These are phyloP conservation scores for Stylophora pistillata DNA, from an alignment of 64 coral and sea anemone species.

Conservation along the genomic window DNA sequence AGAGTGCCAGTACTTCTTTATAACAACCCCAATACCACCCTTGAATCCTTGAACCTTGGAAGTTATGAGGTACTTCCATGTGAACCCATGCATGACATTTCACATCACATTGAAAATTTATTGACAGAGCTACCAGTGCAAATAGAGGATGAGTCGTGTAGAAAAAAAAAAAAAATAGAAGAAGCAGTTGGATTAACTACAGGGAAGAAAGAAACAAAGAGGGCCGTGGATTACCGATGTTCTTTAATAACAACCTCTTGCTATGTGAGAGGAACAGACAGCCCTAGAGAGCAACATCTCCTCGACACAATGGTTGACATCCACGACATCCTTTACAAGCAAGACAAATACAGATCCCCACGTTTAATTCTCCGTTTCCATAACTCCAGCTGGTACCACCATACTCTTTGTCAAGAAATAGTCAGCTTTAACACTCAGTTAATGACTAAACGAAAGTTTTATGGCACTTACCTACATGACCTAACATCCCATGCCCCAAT, in stretches of 20 bases:
- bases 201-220: slow-evolving; percentile 54
- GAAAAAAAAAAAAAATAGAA: background rate
- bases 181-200: background rate
- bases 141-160: background rate
- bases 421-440: slow-evolving; percentile 20
- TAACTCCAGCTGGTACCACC: slow-evolving; percentile 42
- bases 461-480: slow-evolving; percentile 66
- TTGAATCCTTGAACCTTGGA: background rate
- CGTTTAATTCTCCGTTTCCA: slow-evolving; percentile 35
- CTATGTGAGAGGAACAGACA: background rate
- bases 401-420: background rate
- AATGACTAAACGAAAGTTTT: slow-evolving; percentile 62
- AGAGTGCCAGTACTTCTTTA: slow-evolving; percentile 25
- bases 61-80: slow-evolving; percentile 37
- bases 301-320: slow-evolving; percentile 54
- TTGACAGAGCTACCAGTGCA: slow-evolving; percentile 39
- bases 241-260: slow-evolving; percentile 1
- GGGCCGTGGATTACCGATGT: slow-evolving; percentile 17
- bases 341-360: slow-evolving; percentile 8
- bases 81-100: slow-evolving; percentile 51
- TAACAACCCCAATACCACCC: background rate
- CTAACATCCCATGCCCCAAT: slow-evolving; percentile 40
- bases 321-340: slow-evolving; percentile 29
- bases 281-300: background rate
- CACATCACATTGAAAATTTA: slow-evolving; percentile 61